These are phyloP conservation scores for Cynaeus angustus DNA, from an alignment of 2,888 invertebrate genomes.

Conservation along the genomic window DNA sequence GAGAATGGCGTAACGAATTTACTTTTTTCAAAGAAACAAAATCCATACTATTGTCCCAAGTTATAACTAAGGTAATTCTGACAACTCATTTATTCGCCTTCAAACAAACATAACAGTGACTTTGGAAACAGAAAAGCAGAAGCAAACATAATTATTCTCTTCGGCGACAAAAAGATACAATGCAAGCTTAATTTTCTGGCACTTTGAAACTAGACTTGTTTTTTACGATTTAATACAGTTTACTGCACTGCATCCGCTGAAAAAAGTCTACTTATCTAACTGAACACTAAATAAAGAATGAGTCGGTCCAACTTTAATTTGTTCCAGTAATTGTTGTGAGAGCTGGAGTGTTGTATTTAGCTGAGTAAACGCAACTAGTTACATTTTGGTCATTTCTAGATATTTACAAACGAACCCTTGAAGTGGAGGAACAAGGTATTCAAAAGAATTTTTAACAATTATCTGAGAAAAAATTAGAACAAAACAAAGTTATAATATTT, in stretches of 20 bases:
- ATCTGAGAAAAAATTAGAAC: too few relatives aligned
- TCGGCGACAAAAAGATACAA: conserved; percentile 20
- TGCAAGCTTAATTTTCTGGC: conserved; percentile 31
- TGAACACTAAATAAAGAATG: conserved; percentile 42
- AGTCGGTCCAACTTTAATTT: conserved; percentile 41
- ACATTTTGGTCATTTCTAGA: conserved; percentile 23
- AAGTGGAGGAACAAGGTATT: too few relatives aligned
- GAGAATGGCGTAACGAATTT: not conserved
- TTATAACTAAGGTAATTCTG: conserved; percentile 6
- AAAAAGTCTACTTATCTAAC: conserved; percentile 40
- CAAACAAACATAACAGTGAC: conserved; percentile 25
- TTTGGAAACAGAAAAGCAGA: not conserved
- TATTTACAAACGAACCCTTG: not conserved
- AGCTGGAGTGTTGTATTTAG: conserved; percentile 21
- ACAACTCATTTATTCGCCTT: conserved; percentile 17
- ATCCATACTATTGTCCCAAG: conserved; percentile 8
- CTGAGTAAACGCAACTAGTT: conserved; percentile 21
- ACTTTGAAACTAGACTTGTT: conserved; percentile 29
- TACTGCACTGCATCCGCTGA: conserved; percentile 12
- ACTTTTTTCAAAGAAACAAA: not conserved
- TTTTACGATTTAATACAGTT: conserved; percentile 37
- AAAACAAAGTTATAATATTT: too few relatives aligned
- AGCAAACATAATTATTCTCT: conserved; percentile 14
- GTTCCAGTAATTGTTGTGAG: conserved; percentile 33
- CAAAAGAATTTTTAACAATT: too few relatives aligned